Conservation (phyloP, 1,140 invertebrate genomes). For the Drosophila bipectinata region DNA sequence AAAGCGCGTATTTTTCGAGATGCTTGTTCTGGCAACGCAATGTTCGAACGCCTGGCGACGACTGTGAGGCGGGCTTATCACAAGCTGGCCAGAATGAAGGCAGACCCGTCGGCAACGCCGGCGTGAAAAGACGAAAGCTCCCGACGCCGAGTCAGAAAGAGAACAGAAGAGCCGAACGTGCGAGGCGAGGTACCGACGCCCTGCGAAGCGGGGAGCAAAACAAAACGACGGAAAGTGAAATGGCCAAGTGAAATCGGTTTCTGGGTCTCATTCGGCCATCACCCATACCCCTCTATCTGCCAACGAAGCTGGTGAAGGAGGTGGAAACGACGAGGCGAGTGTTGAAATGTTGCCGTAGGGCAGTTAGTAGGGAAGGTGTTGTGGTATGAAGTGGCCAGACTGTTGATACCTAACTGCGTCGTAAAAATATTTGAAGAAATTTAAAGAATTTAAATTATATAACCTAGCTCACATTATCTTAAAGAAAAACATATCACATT, state of each 20-base stretch:
- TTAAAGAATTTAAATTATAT: too few relatives aligned
- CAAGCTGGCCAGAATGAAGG: constrained; percentile 5
- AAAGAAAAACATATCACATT: too few relatives aligned
- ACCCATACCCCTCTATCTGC: not conserved
- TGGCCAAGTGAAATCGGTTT: constrained; percentile 40
- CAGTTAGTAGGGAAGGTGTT: constrained; percentile 60
- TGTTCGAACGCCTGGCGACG: constrained; percentile 56
- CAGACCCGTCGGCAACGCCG: constrained; percentile 26
- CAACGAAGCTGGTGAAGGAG: constrained; percentile 52
- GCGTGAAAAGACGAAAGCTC: constrained; percentile 28
- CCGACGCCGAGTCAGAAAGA: constrained; percentile 4
- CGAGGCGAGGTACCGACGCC: constrained; percentile 20
- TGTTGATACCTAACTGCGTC: constrained; percentile 4
- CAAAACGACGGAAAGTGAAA: constrained; percentile 71
- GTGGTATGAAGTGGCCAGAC: constrained; percentile 43
- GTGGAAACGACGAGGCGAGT: constrained; percentile 20
- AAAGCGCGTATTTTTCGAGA: constrained; percentile 20
- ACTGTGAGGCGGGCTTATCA: constrained; percentile 66
- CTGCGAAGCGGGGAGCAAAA: constrained; percentile 64
- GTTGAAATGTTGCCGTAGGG: constrained; percentile 66
- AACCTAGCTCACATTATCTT: too few relatives aligned
- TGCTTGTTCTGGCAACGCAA: constrained; percentile 22
- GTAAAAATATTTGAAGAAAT: not conserved
- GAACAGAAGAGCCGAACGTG: not conserved
- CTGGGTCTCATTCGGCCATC: constrained; percentile 5